Base-by-base conservation (phyloP, 2,797 vertebrate genomes). In the Anabacerthia variegaticeps region DNA sequence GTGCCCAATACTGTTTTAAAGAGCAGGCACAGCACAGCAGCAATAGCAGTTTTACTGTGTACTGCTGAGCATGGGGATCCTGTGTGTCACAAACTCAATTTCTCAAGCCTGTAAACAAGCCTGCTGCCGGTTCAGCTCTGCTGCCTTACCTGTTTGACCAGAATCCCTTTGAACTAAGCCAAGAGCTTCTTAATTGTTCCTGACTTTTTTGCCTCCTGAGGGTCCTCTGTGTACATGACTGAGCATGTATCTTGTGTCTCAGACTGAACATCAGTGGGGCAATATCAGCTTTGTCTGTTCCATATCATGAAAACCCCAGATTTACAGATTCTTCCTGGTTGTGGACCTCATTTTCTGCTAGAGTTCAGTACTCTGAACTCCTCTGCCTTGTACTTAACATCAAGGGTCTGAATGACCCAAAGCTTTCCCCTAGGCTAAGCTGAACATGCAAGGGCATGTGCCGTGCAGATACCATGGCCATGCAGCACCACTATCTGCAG, bases 381-480 rank as follows among this genome's bases (percentile, higher is more conserved):
- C n/a, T 80, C 27, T 65, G 30, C 18, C 27, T 83, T 1, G 3
- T 46, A 36, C 5, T 23, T 37, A 44, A 66, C 36, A 59, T 14
- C 0, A 1, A 58, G n/a, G 7, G 24, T 36, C 44, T 0, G 8
- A 52, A 41, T 3, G 9, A 58, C 24, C 9, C 72, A 88, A 67
- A 91, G 32, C 44, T 54, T 17, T 20, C 43, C 18, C 8, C 41
- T 61, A 63, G 48, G 26, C 55, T 72, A 39, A 89, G 63, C 27
- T 9, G 4, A 36, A 46, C 0, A 0, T 26, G 24, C 20, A 46
- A 68, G 22, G 37, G 5, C 27, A 49, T 0, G 12, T 20, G 22
- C 2, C 9, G 16, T 24, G 14, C 11, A 15, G 13, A 36, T 8
- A 58, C 15, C 17, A 8, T 1, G 2, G 18, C 2, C 0, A 0